Percentiles rank a stretch among this genome's conserved stretches.
Evolutionary conservation across 2,888 invertebrate genomes (phyloP).

Genomic region (Parthenolecanium corni): DNA sequence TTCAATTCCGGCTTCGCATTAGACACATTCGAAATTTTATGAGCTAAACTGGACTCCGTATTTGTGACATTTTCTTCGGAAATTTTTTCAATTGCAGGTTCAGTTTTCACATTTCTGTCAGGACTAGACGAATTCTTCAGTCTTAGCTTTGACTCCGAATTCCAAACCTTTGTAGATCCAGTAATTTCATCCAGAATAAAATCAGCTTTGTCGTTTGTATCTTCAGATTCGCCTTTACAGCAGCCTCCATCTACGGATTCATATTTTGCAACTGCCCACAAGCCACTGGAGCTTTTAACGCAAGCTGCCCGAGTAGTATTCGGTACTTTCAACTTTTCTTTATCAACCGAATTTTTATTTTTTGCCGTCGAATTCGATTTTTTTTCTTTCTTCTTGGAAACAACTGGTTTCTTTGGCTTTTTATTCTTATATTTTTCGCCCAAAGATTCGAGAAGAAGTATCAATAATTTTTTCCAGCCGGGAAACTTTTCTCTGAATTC

Average conservation of each 20-base stretch:
- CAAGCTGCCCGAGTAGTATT: not conserved
- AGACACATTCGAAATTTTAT: no score
- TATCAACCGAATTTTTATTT: not conserved
- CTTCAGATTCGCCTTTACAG: no score
- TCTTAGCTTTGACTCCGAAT: no score
- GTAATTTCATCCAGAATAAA: no score
- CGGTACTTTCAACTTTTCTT: not conserved
- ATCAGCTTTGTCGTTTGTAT: no score
- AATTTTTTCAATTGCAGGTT: not conserved
- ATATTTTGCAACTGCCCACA: slow-evolving; percentile 2
- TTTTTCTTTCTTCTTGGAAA: slow-evolving; percentile 10
- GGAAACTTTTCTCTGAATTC: slow-evolving; percentile 30
- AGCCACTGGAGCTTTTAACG: slow-evolving; percentile 3
- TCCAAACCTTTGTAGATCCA: no score
- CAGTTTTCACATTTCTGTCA: no score
- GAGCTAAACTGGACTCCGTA: no score
- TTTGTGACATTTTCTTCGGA: not conserved
- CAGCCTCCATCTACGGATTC: no score
- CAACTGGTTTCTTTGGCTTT: slow-evolving; percentile 22
- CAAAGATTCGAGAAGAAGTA: slow-evolving; percentile 26
- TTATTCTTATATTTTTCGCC: slow-evolving; percentile 30
- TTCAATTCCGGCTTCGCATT: not conserved
- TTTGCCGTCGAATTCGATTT: not conserved
- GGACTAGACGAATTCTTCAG: no score
- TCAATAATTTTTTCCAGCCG: slow-evolving; percentile 30